A percentile compares a stretch with the other conserved stretches of the same genome.
Conservation (phyloP, 2,113 vertebrate species). For the Abramis brama region DNA sequence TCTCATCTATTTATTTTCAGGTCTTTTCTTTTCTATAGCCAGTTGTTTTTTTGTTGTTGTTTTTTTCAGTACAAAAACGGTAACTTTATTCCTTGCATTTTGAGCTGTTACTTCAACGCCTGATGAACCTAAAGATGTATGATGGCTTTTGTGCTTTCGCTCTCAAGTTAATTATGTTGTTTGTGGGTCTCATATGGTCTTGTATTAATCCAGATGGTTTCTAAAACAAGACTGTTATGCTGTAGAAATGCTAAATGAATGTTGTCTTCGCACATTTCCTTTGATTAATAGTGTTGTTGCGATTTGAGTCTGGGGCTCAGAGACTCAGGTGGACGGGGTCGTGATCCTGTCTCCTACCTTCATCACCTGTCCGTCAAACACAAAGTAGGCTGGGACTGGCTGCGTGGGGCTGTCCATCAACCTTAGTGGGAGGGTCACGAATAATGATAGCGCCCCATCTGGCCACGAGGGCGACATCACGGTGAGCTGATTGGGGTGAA, state of each 20-base stretch:
- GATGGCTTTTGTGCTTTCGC: background rate
- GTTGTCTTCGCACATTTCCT: background rate
- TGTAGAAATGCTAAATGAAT: slow-evolving; percentile 17
- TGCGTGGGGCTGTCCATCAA: slow-evolving; percentile 70
- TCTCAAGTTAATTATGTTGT: slow-evolving; percentile 34
- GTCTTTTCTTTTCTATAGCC: background rate
- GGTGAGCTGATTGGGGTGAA: slow-evolving; percentile 54
- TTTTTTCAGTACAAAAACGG: background rate
- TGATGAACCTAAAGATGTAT: slow-evolving; percentile 10
- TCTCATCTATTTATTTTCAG: background rate
- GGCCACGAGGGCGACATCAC: slow-evolving; percentile 60
- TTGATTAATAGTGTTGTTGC: slow-evolving; percentile 43
- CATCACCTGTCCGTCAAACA: slow-evolving; percentile 75
- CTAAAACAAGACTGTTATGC: background rate
- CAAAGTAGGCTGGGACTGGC: slow-evolving; percentile 65
- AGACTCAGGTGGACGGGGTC: slow-evolving; percentile 58
- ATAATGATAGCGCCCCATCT: slow-evolving; percentile 80
- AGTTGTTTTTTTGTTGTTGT: background rate
- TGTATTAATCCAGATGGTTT: slow-evolving; percentile 33
- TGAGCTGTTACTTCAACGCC: background rate
- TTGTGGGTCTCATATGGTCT: slow-evolving; percentile 28
- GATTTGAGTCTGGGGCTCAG: slow-evolving; percentile 15
- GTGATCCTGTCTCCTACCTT: slow-evolving; percentile 51
- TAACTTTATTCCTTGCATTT: no score
- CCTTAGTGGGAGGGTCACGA: slow-evolving; percentile 70